Evolutionary conservation across 2,888 invertebrate genomes (phyloP), one percentile per base, ranked within the genome.

Genomic region (Epinotia brunnichana): DNA sequence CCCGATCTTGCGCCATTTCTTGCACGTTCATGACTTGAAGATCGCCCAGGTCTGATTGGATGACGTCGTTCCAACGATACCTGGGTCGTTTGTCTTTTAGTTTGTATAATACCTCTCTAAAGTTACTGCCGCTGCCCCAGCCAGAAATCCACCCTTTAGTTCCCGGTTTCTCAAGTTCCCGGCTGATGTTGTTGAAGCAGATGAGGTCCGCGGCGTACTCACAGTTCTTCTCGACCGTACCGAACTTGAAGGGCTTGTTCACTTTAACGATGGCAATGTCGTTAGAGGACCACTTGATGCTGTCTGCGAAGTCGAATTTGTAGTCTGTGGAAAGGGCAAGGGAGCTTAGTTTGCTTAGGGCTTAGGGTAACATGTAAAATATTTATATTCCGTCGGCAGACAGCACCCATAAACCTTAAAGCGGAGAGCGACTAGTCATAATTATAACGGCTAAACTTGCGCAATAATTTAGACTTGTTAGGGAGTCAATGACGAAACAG

Each of bases 221-320:
- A 54, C 92, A 93, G 1, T 87, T 90, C 41, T 83, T 86, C 76
- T 93, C 92, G 7, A 51, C 35, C 0, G 89, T 85, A 2, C 91
- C 91, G 0, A 92, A 78, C 76, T 90, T 92, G 77, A 93, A 92
- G 0, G 90, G 85, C 69, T 81, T 90, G 69, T 92, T 86, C 2
- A 92, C 92, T 83, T 90, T 91, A 0, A 93, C 90, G 44, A 93
- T 89, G 0, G 92, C 92, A 57, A 93, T 93, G 61, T 93, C 92
- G 76, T 93, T 93, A 0, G 92, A 89, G 0, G 92, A 91, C 92
- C 92, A 93, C 76, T 92, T 92, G 69, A 91, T 87, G 72, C 91
- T 92, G 80, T 93, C 92, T 89, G 91, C 90, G 82, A 92, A 92
- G 80, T 92, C 92, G 75, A 92, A 93, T 77, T 92, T 92, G 81